Evolutionary conservation across 2,888 invertebrate species (phyloP).

Genomic region (Lypha dubia): DNA sequence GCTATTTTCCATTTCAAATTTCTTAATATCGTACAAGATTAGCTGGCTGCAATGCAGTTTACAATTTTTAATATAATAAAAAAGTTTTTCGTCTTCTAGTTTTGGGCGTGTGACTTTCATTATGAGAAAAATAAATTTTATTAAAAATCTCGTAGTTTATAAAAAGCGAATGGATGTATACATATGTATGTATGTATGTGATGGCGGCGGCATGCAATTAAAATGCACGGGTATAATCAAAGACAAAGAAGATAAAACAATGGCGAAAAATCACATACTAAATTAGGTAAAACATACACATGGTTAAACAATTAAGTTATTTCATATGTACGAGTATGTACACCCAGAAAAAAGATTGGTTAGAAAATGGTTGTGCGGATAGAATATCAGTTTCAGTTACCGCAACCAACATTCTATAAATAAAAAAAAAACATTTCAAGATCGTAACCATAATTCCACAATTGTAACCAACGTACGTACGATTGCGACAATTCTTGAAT

Average conservation of each 20-base stretch:
- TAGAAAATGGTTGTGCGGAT: too few relatives aligned
- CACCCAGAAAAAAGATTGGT: too few relatives aligned
- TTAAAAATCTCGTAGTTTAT: constrained; percentile 21
- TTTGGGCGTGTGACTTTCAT: constrained; percentile 68
- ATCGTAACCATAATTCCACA: too few relatives aligned
- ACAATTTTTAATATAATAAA: neutral
- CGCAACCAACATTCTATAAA: too few relatives aligned
- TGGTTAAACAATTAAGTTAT: constrained; percentile 62
- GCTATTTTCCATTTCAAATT: neutral
- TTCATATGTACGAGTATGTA: too few relatives aligned
- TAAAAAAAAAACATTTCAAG: too few relatives aligned
- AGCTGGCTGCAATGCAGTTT: neutral
- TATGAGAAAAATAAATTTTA: constrained; percentile 57
- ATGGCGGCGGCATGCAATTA: constrained; percentile 59
- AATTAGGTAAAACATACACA: constrained; percentile 65
- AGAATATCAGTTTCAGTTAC: too few relatives aligned
- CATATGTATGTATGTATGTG: too few relatives aligned
- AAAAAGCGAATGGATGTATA: constrained; percentile 16
- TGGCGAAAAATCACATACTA: constrained; percentile 22
- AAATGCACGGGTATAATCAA: constrained; percentile 33
- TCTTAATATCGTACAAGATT: too few relatives aligned
- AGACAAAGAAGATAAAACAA: constrained; percentile 39
- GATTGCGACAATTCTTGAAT: too few relatives aligned
- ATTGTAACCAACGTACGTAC: too few relatives aligned
- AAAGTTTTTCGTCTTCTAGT: constrained; percentile 31